Evolutionary conservation across 2,888 invertebrate genomes (phyloP), one percentile per base, ranked within the genome.

Genomic region (Oscheius myriophilus): DNA sequence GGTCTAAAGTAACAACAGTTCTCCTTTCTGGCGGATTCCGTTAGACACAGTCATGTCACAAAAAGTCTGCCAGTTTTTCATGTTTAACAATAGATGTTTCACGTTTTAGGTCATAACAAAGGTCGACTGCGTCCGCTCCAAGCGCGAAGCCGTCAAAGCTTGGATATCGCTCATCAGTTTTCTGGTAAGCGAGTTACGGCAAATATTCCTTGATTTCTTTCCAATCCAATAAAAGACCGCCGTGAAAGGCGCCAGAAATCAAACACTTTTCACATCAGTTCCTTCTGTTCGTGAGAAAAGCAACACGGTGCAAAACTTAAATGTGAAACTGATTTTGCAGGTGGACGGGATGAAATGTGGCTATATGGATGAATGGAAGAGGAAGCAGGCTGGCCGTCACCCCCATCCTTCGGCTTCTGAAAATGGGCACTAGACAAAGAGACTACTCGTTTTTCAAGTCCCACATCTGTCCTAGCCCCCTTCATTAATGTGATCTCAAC

Each of bases 61-160:
- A n/a, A n/a, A n/a, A n/a, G n/a, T n/a, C n/a, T n/a, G 14, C 55
- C 1, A 11, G 25, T 33, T 58, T 16, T 42, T 18, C 43, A 23
- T 0, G 18, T 23, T 62, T 43, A 12, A 33, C 33, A 6, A 6
- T 33, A 9, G 9, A 9, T 33, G 3, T 33, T 33, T 33, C 3
- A 33, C 33, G 9, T 33, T 33, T 33, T 33, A 79, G 79, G 71
- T 80, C 6, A 75, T 85, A 55, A 77, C 82, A 55, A 83, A 83
- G 58, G 75, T 78, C 12, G 85, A 85, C 46, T 79, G 79, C 33
- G 78, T 85, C 12, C 81, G 85, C 16, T 81, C 83, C 12, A 85
- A 85, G 62, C 69, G 85, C 26, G 85, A 85, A 67, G 84, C 83
- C 2, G 80, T 81, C 42, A 82, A 83, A 51, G 84, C 83, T 23